Evolutionary conservation across 1,140 invertebrate species (phyloP), one percentile per base, ranked within the genome.

Genomic region (Oscheius sp.): DNA sequence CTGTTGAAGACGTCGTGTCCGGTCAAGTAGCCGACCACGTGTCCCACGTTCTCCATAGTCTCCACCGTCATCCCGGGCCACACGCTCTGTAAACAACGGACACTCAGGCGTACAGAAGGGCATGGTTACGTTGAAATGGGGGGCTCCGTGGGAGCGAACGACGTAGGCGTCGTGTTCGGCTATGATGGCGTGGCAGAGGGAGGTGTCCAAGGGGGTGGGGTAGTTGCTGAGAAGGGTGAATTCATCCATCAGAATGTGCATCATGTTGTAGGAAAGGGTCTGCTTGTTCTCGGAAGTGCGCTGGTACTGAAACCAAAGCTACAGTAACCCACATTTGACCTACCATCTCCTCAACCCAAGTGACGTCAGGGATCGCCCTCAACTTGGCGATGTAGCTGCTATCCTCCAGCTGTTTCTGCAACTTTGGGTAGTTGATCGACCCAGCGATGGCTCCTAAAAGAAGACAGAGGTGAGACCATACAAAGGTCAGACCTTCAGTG

Each of bases 241-340:
- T 86, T 98, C 93, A 82, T 99, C 95, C 95, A 98, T 98, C 73
- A 99, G 90, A 0, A 94, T 94, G 29, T 91, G 88, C 95, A 99
- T 98, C 83, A 98, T 65, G 46, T 73, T 73, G 23, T 72, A 32
- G 3, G 74, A 59, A 13, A 58, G 13, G 0, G 68, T 29, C 20
- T 52, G 26, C 1, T 38, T 32, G 38, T 64, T 74, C 31, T 46
- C 32, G 35, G 49, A 55, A 2, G 29, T 45, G 35, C 31, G 29
- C 46, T 42, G 42, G 20, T 52, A 45, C 64, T 66, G 28, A 7
- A 62, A 66, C n/a, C 15, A 59, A 28, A 1, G 20, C 36, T 32
- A 18, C 3, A 18, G 26, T n/a, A n/a, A n/a, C n/a, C n/a, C n/a
- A n/a, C n/a, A n/a, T n/a, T n/a, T n/a, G 34, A 62, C 58, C 10